phyloP scores from a whole-genome alignment of 2,797 vertebrate genomes.

The Anas capensis region DNA sequence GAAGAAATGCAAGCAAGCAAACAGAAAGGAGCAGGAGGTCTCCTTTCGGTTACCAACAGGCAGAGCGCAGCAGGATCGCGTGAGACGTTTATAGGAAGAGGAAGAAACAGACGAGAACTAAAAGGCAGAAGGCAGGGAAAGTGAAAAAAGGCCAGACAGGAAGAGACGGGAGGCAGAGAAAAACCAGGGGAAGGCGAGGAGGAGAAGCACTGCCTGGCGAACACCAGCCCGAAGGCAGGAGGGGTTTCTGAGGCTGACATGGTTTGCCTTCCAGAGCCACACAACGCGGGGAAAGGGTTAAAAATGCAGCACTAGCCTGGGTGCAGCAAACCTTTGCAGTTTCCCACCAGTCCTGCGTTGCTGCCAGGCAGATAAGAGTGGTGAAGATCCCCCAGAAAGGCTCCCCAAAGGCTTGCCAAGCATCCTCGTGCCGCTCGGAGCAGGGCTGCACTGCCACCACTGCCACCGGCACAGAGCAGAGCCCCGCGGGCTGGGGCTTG shows the following conservation, averaged over 20 bases:
- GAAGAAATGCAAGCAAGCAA: not conserved
- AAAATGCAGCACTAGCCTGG: not conserved
- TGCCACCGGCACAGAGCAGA: too few relatives aligned
- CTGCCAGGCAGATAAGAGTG: not conserved
- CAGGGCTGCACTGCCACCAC: too few relatives aligned
- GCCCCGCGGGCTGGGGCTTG: not conserved
- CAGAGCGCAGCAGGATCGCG: not conserved
- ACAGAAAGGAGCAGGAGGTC: not conserved
- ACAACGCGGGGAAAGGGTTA: not conserved
- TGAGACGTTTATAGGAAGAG: not conserved
- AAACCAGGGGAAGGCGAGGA: not conserved
- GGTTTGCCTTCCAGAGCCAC: not conserved
- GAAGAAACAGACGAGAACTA: not conserved
- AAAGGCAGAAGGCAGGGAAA: not conserved
- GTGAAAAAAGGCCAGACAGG: not conserved
- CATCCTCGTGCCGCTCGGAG: too few relatives aligned
- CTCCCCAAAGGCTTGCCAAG: not conserved
- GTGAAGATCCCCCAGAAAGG: not conserved
- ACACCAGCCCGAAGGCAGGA: not conserved
- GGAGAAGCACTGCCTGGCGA: not conserved
- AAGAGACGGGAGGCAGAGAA: not conserved
- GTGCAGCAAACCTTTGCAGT: too few relatives aligned
- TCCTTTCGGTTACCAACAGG: rapidly evolving
- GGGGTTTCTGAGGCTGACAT: not conserved
- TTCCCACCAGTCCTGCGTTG: not conserved